Evolutionary conservation across 2,888 invertebrate genomes (phyloP).

Genomic region (Bruchidius siliquastri): DNA sequence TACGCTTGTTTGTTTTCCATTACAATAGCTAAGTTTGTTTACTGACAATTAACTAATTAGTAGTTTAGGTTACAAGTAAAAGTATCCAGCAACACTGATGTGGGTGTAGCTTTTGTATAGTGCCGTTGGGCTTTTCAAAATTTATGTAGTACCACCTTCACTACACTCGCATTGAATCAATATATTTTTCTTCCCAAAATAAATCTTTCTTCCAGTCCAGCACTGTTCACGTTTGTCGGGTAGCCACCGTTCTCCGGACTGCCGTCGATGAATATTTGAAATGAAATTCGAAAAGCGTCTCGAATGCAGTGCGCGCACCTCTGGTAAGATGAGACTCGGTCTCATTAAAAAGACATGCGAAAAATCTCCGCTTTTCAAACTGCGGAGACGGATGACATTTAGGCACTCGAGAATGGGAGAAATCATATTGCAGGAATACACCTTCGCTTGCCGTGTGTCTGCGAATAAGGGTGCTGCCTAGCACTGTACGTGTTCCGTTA

Average conservation of each 20-base stretch:
- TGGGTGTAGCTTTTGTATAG: no score
- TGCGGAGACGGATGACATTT: not conserved
- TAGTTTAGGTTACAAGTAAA: no score
- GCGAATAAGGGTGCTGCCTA: not conserved
- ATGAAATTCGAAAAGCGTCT: not conserved
- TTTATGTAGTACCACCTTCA: no score
- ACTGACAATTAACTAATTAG: no score
- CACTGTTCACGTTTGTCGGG: not conserved
- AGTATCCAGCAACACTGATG: no score
- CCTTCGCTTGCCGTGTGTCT: not conserved
- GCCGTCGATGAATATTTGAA: not conserved
- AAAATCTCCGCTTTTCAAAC: not conserved
- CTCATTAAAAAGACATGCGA: not conserved
- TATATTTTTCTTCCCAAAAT: no score
- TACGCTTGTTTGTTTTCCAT: no score
- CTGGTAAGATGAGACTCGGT: not conserved
- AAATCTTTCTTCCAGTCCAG: not conserved
- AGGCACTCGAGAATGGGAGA: not conserved
- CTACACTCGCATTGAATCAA: no score
- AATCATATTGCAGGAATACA: not conserved
- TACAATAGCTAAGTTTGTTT: no score
- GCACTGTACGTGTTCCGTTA: not conserved
- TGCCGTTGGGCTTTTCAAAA: no score
- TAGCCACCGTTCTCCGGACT: not conserved
- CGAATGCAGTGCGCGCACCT: not conserved